Evolutionary conservation across 2,797 vertebrate species (phyloP).

Genomic region (Jordanella pulchra): DNA sequence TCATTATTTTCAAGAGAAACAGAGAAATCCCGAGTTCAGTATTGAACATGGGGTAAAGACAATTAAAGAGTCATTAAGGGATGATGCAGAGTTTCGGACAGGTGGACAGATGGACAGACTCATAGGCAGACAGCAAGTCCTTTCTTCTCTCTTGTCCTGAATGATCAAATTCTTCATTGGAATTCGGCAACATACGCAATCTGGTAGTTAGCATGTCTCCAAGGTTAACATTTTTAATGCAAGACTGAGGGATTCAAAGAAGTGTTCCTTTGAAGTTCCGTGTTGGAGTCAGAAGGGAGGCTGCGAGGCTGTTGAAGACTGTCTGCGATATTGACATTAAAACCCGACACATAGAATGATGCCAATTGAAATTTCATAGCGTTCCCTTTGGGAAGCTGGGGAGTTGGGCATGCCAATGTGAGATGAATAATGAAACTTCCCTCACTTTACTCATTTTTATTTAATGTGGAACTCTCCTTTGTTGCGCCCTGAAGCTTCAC

Average conservation of each 20-base stretch:
- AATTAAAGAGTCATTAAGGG: constrained; percentile 17
- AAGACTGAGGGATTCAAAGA: constrained; percentile 80
- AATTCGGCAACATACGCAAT: constrained; percentile 72
- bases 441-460: constrained; percentile 79
- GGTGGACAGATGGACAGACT: constrained; percentile 28
- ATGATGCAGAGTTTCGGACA: constrained; percentile 26
- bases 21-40: background rate
- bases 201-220: constrained; percentile 81
- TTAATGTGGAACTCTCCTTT: constrained; percentile 81
- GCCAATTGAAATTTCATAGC: constrained; percentile 85
- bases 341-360: constrained; percentile 85
- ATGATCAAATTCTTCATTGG: constrained; percentile 76
- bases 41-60: constrained; percentile 1
- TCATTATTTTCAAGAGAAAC: constrained; percentile 20
- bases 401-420: constrained; percentile 79
- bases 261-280: constrained; percentile 83
- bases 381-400: constrained; percentile 78
- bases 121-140: constrained; percentile 44
- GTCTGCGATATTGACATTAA: constrained; percentile 85
- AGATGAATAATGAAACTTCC: constrained; percentile 84
- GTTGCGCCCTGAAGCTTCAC: constrained; percentile 71
- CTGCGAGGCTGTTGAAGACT: constrained; percentile 77
- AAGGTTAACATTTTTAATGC: constrained; percentile 87
- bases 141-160: constrained; percentile 58
- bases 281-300: constrained; percentile 82